Base-by-base conservation (phyloP, 2,113 vertebrate species). In the Cathartes aura region DNA sequence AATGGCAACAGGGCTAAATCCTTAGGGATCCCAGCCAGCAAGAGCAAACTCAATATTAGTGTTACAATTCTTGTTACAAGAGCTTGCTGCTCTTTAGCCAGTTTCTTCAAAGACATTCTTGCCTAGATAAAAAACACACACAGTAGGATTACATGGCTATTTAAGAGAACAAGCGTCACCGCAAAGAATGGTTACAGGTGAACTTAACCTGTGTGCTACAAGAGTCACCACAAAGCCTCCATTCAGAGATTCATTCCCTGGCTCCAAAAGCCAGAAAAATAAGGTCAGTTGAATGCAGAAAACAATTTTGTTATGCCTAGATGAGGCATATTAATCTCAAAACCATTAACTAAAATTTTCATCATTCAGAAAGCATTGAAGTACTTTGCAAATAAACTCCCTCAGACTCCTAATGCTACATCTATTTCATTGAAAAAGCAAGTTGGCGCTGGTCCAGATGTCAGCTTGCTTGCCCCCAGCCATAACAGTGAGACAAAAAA, bases 221-320 rank as follows among this genome's bases (percentile, higher is more conserved):
- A 50, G 68, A 84, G 36, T 36, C 84, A 82, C 52, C 73, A 92
- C 89, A 97, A 92, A 95, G 91, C 81, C 84, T 76, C 64, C 45
- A 58, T 76, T 94, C 87, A 94, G 52, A 83, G 48, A 70, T 70
- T 58, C 27, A 48, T 53, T 72, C 47, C 63, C 45, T 72, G 27
- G 36, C n/a, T 87, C 62, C 62, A 85, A 66, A 84, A 56, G 48
- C 8, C 58, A 75, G 52, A 75, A 85, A 80, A 92, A 62, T 30
- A 78, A 87, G 68, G 42, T 27, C 55, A 81, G 50, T 4, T 45
- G 50, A 96, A 87, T 3, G n/a, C 3, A 3, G 76, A 40, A 71
- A 93, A 60, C 43, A 40, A 60, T 79, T 84, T 47, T 80, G 40
- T 62, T 87, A 67, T 14, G 62, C 32, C 7, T 22, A 79, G 87